Evolutionary conservation across 2,797 vertebrate genomes (phyloP).

Genomic region (Podarcis lilfordi): DNA sequence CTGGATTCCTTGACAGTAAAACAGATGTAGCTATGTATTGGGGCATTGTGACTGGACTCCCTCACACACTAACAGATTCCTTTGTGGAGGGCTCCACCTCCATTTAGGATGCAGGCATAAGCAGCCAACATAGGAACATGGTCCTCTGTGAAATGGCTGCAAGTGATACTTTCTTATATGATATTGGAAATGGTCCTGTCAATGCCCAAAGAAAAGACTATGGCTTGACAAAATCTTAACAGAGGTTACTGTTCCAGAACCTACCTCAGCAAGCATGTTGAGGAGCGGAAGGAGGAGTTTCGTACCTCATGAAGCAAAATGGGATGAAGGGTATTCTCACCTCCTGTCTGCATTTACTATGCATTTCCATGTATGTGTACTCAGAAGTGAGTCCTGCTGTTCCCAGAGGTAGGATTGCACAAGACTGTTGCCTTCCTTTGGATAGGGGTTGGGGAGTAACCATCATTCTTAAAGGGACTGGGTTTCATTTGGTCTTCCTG

Average conservation of each 20-base stretch:
- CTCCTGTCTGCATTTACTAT: not conserved
- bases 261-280: not conserved
- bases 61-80: not conserved
- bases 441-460: no score
- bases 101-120: not conserved
- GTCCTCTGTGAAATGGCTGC: not conserved
- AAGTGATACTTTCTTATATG: not conserved
- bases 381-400: not conserved
- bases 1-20: not conserved
- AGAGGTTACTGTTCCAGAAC: not conserved
- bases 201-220: not conserved
- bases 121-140: not conserved
- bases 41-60: not conserved
- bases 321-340: not conserved
- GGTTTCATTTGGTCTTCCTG: not conserved
- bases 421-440: not conserved
- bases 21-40: not conserved
- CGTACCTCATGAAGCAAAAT: not conserved
- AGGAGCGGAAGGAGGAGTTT: not conserved
- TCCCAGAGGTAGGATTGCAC: not conserved
- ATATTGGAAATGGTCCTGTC: not conserved
- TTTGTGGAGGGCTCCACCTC: not conserved
- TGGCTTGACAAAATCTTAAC: not conserved
- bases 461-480: not conserved
- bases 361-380: not conserved